Conservation (phyloP, 2,888 invertebrate genomes). For the Brachypterus glaber region DNA sequence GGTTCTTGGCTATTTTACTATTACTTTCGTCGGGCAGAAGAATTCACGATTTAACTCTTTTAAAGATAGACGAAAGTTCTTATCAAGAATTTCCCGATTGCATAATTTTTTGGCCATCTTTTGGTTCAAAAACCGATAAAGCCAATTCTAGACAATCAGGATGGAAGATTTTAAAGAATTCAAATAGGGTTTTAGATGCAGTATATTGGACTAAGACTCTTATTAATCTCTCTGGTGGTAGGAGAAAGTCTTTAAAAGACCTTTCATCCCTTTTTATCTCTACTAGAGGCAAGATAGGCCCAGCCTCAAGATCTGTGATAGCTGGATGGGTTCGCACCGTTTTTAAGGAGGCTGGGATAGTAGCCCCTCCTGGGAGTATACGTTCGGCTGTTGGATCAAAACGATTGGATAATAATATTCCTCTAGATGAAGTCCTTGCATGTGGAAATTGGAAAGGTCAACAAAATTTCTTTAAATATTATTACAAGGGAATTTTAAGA, state of each 20-base stretch:
- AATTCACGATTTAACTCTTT: slow-evolving; percentile 15
- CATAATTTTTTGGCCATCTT: slow-evolving; percentile 21
- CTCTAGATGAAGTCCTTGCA: slow-evolving; percentile 12
- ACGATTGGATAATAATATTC: slow-evolving; percentile 8
- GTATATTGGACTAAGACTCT: slow-evolving; percentile 13
- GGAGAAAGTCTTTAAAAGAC: slow-evolving; percentile 2
- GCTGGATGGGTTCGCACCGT: slow-evolving; percentile 16
- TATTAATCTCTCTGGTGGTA: slow-evolving; percentile 6
- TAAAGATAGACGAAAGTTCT: slow-evolving; percentile 9
- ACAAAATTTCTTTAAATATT: slow-evolving; percentile 11
- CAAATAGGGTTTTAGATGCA: slow-evolving; percentile 10
- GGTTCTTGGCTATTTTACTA: too few relatives aligned
- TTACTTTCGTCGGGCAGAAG: slow-evolving; percentile 14
- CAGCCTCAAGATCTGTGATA: slow-evolving; percentile 16
- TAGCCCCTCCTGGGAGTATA: slow-evolving; percentile 15
- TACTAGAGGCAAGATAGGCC: slow-evolving; percentile 12
- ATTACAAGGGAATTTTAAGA: slow-evolving; percentile 11
- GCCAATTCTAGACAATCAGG: slow-evolving; percentile 12
- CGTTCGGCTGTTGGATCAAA: slow-evolving; percentile 16
- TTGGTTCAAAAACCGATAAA: slow-evolving; percentile 24
- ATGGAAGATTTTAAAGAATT: slow-evolving; percentile 14
- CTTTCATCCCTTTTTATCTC: slow-evolving; percentile 14
- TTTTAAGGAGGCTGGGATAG: slow-evolving; percentile 12
- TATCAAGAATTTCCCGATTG: slow-evolving; percentile 6
- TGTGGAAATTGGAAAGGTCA: slow-evolving; percentile 12